These are phyloP conservation scores for Bimastos eiseni DNA, from an alignment of 2,888 invertebrate species.

Conservation along the genomic window DNA sequence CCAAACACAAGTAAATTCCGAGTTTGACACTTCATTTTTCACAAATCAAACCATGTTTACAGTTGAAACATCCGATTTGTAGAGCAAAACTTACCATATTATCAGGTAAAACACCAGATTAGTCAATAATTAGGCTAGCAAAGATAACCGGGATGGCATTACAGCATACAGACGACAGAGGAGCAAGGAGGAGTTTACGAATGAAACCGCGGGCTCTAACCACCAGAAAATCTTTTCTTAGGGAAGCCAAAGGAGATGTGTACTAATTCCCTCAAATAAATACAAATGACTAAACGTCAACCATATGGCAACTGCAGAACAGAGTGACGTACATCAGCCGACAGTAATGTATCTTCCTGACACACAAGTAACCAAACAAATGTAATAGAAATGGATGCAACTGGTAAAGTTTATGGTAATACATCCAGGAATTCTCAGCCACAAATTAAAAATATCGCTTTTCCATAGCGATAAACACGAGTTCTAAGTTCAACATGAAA, in stretches of 20 bases:
- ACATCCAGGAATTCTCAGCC: not conserved
- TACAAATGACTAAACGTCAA: not conserved
- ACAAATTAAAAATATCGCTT: not conserved
- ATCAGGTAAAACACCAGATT: not conserved
- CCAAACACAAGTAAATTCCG: not conserved
- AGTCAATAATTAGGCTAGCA: slow-evolving; percentile 1
- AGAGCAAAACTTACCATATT: not conserved
- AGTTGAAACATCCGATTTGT: not conserved
- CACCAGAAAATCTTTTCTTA: not conserved
- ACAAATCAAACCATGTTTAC: not conserved
- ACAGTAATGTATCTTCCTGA: not conserved
- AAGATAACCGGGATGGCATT: slow-evolving; percentile 6
- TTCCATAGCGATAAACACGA: not conserved
- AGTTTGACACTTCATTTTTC: not conserved
- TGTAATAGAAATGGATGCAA: not conserved
- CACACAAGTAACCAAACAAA: not conserved
- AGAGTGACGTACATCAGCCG: not conserved
- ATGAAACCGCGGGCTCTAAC: not conserved
- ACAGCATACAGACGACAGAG: not conserved
- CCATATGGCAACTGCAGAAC: not conserved
- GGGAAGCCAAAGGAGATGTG: not conserved
- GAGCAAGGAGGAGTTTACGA: not conserved
- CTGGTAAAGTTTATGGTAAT: not conserved
- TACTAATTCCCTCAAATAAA: not conserved
- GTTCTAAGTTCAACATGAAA: not conserved